These are phyloP conservation scores for Dinomys branickii DNA, from an alignment of 2,113 vertebrate species.

Conservation along the genomic window DNA sequence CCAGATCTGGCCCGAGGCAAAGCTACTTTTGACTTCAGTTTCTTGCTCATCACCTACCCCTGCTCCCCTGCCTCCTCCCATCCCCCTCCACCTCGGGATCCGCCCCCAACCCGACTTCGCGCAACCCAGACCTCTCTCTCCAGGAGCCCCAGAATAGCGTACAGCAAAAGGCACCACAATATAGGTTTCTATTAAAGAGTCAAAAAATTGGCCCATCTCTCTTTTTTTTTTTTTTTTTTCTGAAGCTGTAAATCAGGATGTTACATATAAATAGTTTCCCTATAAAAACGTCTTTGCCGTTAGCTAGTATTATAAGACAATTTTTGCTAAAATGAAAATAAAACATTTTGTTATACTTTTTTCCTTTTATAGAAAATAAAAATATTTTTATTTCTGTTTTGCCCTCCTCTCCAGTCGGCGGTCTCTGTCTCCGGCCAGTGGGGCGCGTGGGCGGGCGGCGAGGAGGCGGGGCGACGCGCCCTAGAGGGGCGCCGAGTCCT, in stretches of 20 bases:
- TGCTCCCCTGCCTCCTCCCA: not conserved
- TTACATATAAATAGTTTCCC: conserved; percentile 99
- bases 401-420: conserved; percentile 64
- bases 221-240: conserved; percentile 86
- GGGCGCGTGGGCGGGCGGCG: conserved; percentile 32
- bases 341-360: conserved; percentile 99
- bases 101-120: not conserved
- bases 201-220: conserved; percentile 99
- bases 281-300: conserved; percentile 99
- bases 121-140: conserved; percentile 67
- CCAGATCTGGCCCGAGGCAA: not conserved
- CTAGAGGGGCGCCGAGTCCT: conserved; percentile 94
- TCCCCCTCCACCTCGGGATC: not conserved
- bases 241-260: conserved; percentile 99
- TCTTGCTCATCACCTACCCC: not conserved
- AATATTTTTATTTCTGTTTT: conserved; percentile 85
- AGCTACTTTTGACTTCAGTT: not conserved
- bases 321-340: conserved; percentile 99
- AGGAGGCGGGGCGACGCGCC: not conserved
- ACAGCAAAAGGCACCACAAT: conserved; percentile 99
- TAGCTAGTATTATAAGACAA: conserved; percentile 98
- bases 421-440: conserved; percentile 70
- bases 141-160: conserved; percentile 89
- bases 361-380: conserved; percentile 99
- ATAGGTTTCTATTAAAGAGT: conserved; percentile 98